Conservation (phyloP, 1,140 invertebrate genomes). For the Drosophila ercepeae region DNA sequence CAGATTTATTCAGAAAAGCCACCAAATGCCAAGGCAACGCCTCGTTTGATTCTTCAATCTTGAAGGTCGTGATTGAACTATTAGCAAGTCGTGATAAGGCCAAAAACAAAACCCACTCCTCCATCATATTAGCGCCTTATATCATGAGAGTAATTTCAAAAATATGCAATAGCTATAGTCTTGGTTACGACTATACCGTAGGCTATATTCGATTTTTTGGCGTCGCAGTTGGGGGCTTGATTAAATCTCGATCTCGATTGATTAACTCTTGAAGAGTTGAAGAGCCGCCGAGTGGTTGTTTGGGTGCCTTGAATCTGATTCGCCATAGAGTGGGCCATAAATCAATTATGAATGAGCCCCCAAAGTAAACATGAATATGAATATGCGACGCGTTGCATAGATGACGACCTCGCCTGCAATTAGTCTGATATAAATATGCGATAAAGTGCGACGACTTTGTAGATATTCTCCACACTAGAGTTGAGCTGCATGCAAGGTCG, state of each 20-base stretch:
- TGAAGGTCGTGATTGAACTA: conserved; percentile 15
- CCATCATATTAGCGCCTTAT: conserved; percentile 4
- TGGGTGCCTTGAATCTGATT: conserved; percentile 31
- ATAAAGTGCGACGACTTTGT: conserved; percentile 13
- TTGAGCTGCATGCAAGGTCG: conserved; percentile 29
- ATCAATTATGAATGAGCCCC: conserved; percentile 19
- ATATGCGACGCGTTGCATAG: neutral
- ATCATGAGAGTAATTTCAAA: conserved; percentile 17
- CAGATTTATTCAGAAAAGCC: neutral
- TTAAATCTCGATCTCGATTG: conserved; percentile 2
- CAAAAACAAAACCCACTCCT: conserved; percentile 15
- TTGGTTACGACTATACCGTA: neutral
- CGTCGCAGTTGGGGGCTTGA: conserved; percentile 15
- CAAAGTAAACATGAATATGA: neutral
- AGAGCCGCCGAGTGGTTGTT: conserved; percentile 11
- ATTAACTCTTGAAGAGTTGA: conserved; percentile 36
- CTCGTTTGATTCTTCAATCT: neutral
- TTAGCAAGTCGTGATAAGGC: conserved; percentile 37
- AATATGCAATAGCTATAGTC: conserved; percentile 20
- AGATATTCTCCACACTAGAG: conserved; percentile 5
- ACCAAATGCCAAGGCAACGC: conserved; percentile 6
- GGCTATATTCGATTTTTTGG: neutral
- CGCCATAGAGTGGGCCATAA: conserved; percentile 18
- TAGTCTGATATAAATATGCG: conserved; percentile 18
- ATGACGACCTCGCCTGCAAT: conserved; percentile 33